Evolutionary conservation across 2,888 invertebrate species (phyloP), one percentile per base, ranked within the genome.

Genomic region (Torymus auratus): DNA sequence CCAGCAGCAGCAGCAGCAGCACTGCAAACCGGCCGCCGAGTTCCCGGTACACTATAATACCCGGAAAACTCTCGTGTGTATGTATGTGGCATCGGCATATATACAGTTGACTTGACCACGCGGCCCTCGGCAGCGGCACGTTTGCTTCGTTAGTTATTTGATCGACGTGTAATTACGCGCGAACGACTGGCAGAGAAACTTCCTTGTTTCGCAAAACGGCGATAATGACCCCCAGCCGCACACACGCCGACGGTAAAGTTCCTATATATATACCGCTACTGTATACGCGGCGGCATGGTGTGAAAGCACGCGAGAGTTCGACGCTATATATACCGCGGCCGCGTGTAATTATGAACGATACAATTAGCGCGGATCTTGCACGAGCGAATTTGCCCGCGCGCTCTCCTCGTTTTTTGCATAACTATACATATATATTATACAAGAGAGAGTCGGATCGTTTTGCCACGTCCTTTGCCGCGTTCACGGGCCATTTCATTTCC

Each of bases 151-250:
- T 84, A 83, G 84, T 84, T 83, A 84, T 83, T 85, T 84, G 85
- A 85, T 85, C 84, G 85, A 85, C 84, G 80, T 85, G 83, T 84
- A 85, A 85, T 85, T 85, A 84, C 85, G 84, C 83, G 41, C 58
- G 83, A 84, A 83, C 83, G 84, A 83, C 84, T 84, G 83, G 83
- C 81, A 52, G 69, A 17, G 41, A 83, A 84, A 84, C 82, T 84
- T 83, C 50, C 79, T 81, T 78, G 77, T 80, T 78, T 83, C 83
- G 81, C 81, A 83, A 84, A 85, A 84, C 84, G 83, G 15, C 73
- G 83, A 81, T 82, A 84, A 85, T 85, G 77, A 84, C 82, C 71
- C 52, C 23, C 13, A 15, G 55, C 41, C 62, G 60, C 17, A 41
- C 58, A 56, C 50, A n/a, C 17, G 28, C 67, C 55, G 2, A 41